Base-by-base conservation (phyloP, 2,113 vertebrate species). In the Centropristis striata region DNA sequence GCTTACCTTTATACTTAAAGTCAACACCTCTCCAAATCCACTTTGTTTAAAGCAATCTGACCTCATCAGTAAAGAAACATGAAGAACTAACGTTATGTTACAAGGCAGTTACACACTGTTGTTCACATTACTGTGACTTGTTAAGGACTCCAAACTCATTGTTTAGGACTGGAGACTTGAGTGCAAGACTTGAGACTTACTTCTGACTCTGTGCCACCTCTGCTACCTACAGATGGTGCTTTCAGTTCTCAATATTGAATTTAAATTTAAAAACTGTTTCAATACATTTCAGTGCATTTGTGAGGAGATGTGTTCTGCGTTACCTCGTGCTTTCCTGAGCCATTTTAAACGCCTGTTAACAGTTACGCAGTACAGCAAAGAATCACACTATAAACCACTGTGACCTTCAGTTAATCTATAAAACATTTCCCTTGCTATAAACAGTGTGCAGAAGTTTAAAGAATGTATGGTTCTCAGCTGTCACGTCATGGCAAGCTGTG, bases 271-370 rank as follows among this genome's bases (percentile, higher is more conserved):
- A 66, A 8, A 9, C 20, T 18, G 36, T 21, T 39, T 23, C 16
- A 8, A 5, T 2, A 23, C 9, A 39, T 50, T 39, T 72, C 16
- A 58, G 13, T 46, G 25, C 8, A 2, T 44, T 32, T 44, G 25
- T n/a, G 39, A n/a, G 21, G 27, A 42, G 53, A 32, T 32, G 36
- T 27, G 20, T 39, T 14, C 2, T 9, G 11, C 28, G 54, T 37
- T 71, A 49, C 69, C 55, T 59, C 57, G 41, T 11, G 46, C 47
- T 15, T 51, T 63, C 12, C 58, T 63, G 71, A 73, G 58, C 71
- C 47, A 42, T 28, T 53, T 14, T 6, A 72, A 41, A 16, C 4
- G 2, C 23, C 20, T 23, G 25, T 27, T 2, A 28, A 11, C 7
- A 12, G 5, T 18, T 7, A 1, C 21, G 6, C 2, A 23, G 13